Conservation (phyloP, 1,140 invertebrate genomes). For the Drosophila persimilis region DNA sequence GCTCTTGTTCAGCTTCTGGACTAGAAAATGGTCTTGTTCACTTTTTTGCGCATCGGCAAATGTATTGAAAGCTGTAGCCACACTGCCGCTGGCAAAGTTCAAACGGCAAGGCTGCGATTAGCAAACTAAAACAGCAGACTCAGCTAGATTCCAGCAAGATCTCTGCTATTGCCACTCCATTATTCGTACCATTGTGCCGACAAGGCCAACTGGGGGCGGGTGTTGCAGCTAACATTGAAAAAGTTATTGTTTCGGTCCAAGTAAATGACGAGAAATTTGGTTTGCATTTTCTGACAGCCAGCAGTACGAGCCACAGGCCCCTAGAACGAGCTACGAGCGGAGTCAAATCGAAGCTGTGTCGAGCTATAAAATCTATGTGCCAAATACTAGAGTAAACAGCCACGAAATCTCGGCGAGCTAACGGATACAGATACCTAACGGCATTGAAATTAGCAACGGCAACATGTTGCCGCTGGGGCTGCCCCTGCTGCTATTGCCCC, state of each 20-base stretch:
- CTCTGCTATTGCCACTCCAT: neutral
- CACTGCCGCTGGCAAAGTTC: conserved; percentile 31
- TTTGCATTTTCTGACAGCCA: conserved; percentile 50
- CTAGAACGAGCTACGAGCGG: neutral
- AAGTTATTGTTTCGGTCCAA: conserved; percentile 31
- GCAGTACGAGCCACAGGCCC: conserved; percentile 2
- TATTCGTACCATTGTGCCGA: neutral
- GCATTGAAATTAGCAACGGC: conserved; percentile 72
- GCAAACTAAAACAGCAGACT: conserved; percentile 6
- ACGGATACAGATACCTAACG: conserved; percentile 68
- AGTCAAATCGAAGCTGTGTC: conserved; percentile 25
- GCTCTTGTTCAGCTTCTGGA: conserved; percentile 44
- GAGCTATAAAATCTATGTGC: conserved; percentile 56
- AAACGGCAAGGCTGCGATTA: conserved; percentile 39
- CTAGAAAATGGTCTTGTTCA: conserved; percentile 25
- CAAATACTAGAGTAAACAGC: conserved; percentile 66
- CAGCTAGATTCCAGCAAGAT: conserved; percentile 23
- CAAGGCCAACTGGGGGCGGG: conserved; percentile 60
- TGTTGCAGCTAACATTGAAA: conserved; percentile 61
- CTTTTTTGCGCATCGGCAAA: conserved; percentile 32
- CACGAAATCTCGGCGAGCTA: conserved; percentile 57
- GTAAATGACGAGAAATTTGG: conserved; percentile 34
- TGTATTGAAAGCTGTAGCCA: conserved; percentile 15
- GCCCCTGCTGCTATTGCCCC: conserved; percentile 26
- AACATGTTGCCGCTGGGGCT: conserved; percentile 66